These are phyloP conservation scores for Rhabdophis nuchalis DNA, from an alignment of 2,797 vertebrate species.

Conservation along the genomic window DNA sequence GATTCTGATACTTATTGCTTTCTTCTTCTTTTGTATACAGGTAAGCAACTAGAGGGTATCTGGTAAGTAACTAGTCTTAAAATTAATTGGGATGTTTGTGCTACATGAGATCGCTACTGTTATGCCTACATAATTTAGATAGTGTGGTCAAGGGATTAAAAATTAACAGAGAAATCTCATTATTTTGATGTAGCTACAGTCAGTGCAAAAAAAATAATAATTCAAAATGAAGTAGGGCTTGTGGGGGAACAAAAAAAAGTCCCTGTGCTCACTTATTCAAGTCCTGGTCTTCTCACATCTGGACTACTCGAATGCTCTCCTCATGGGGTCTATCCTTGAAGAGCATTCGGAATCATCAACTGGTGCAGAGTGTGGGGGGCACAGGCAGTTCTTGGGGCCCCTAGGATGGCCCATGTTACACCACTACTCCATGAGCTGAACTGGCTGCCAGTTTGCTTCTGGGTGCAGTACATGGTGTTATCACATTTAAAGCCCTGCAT, in stretches of 20 bases:
- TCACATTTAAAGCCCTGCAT: background rate
- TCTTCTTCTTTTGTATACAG: slow-evolving; percentile 77
- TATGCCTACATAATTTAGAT: background rate
- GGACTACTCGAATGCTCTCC: background rate
- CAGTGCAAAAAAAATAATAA: background rate
- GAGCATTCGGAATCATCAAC: background rate
- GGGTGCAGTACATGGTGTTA: background rate
- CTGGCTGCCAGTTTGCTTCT: background rate
- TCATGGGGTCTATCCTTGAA: background rate
- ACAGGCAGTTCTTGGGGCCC: background rate
- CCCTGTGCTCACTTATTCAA: background rate
- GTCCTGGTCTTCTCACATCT: background rate
- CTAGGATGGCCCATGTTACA: background rate
- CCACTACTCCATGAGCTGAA: background rate
- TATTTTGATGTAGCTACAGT: background rate
- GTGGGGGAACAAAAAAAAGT: background rate
- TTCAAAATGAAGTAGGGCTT: background rate
- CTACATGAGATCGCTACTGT: slow-evolving; percentile 6
- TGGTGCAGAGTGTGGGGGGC: background rate
- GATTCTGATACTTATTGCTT: slow-evolving; percentile 25
- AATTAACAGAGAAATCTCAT: background rate
- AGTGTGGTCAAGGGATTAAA: background rate
- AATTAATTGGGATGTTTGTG: slow-evolving; percentile 12
- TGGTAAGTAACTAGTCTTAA: slow-evolving; percentile 80
- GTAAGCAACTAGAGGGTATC: slow-evolving; percentile 97